phyloP scores from a whole-genome alignment of 2,113 vertebrate genomes.

The Muntiacus muntjak region DNA sequence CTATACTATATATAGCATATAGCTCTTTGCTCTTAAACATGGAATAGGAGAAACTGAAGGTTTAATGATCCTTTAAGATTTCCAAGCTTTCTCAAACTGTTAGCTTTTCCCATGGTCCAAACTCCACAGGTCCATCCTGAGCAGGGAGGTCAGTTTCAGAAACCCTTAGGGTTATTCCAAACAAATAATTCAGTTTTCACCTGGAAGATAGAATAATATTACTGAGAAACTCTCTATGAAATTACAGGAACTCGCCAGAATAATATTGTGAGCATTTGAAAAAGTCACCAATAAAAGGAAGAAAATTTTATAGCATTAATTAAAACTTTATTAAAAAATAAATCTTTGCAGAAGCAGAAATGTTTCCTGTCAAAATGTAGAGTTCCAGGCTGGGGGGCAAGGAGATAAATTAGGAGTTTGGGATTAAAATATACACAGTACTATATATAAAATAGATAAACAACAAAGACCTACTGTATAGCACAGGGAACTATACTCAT shows the following conservation, averaged over 20 bases:
- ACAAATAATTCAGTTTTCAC: constrained; percentile 11
- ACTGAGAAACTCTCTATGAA: background rate
- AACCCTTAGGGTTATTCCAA: background rate
- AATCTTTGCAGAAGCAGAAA: background rate
- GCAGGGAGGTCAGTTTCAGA: background rate
- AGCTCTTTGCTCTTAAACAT: background rate
- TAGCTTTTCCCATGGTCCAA: background rate
- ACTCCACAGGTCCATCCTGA: background rate
- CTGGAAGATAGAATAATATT: background rate
- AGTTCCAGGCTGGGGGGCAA: background rate
- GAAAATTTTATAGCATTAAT: background rate
- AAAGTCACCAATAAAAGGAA: background rate
- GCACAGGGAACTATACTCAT: background rate
- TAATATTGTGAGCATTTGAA: background rate
- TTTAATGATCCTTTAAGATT: background rate
- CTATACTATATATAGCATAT: background rate
- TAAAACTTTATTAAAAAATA: background rate
- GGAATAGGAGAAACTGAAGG: background rate
- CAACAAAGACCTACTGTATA: background rate
- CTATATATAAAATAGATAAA: background rate
- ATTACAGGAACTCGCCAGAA: background rate
- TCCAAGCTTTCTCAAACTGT: background rate
- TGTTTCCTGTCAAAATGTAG: background rate
- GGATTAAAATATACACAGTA: background rate
- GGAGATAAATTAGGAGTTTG: background rate